phyloP scores from a whole-genome alignment of 2,888 invertebrate genomes.

The Pristionchus japonicus region DNA sequence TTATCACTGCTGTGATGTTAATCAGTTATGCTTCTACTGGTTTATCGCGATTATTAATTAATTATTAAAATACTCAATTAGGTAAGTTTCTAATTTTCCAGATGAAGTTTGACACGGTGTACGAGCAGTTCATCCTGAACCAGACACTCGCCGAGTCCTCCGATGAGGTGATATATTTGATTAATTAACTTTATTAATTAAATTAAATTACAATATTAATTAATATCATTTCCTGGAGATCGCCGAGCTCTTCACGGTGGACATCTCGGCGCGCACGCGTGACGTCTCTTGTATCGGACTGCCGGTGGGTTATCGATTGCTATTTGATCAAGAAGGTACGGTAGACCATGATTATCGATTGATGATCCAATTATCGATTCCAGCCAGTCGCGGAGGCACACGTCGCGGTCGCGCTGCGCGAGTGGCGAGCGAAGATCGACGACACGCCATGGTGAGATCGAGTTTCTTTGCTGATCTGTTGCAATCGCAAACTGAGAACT shows the following conservation, averaged over 20 bases:
- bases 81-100: no score
- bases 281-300: not conserved
- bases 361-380: not conserved
- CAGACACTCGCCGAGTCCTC: not conserved
- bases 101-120: constrained; percentile 11
- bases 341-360: not conserved
- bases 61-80: not conserved
- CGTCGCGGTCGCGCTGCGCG: not conserved
- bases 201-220: not conserved
- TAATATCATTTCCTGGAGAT: not conserved
- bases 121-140: not conserved
- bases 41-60: not conserved
- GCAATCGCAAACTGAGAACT: no score
- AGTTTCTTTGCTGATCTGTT: no score
- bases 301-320: not conserved
- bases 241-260: not conserved
- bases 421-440: not conserved
- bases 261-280: not conserved
- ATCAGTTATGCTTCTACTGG: no score
- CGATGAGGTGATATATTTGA: not conserved
- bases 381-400: constrained; percentile 11
- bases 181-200: not conserved
- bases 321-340: no score
- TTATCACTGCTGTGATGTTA: no score
- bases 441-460: constrained; percentile 4